Conservation (phyloP, 2,888 invertebrate species). For the Ophioninae sp. region DNA sequence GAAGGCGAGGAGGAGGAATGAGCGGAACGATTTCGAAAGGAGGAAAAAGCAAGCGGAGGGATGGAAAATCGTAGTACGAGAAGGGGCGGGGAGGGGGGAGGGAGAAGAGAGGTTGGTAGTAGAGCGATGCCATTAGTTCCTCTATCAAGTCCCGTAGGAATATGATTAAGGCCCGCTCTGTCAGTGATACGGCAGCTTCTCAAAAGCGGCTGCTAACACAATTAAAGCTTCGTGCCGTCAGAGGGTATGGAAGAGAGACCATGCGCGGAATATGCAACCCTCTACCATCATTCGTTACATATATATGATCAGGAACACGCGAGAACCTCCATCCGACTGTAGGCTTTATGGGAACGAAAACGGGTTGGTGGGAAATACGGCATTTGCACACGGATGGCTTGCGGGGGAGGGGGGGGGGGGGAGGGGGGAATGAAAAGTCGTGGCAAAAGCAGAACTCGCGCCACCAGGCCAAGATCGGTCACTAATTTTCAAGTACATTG, state of each 20-base stretch:
- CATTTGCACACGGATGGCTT: conserved; percentile 3
- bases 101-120: conserved; percentile 29
- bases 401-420: not conserved
- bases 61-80: conserved; percentile 38
- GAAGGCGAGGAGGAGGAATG: not conserved
- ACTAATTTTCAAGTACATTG: conserved; percentile 78
- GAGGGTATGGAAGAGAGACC: conserved; percentile 69
- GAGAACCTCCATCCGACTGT: conserved; percentile 32
- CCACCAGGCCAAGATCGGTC: conserved; percentile 77
- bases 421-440: conserved; percentile 31
- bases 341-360: not conserved
- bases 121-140: conserved; percentile 76
- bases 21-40: not conserved
- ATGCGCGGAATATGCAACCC: conserved; percentile 28
- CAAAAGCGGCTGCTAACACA: conserved; percentile 79
- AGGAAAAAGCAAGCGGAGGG: not conserved
- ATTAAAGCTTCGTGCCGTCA: conserved; percentile 70
- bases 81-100: conserved; percentile 20
- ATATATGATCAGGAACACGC: conserved; percentile 10
- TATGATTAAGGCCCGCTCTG: conserved; percentile 77
- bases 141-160: conserved; percentile 77
- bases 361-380: not conserved
- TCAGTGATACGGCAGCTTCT: conserved; percentile 79
- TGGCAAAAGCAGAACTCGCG: conserved; percentile 32
- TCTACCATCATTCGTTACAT: not conserved